Base-by-base conservation (phyloP, 1,140 invertebrate genomes). In the Venturia canescens region DNA sequence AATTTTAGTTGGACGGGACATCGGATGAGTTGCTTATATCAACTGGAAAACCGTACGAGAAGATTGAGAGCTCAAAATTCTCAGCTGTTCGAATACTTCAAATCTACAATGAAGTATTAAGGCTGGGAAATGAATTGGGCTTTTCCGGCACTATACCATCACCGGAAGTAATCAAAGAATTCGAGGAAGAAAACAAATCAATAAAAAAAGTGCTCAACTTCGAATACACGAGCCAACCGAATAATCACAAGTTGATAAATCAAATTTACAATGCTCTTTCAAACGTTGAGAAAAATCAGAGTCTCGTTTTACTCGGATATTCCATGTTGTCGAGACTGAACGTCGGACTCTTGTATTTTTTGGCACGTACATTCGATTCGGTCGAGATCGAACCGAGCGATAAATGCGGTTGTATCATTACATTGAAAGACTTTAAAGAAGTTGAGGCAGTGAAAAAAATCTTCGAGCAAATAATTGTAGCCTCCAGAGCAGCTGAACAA, bases 321-420 rank as follows among this genome's bases (percentile, higher is more conserved):
- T 86, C 87, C 69, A 86, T 93, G 23, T 66, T 93, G 11, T 90
- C 87, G 21, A 89, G 91, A 53, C 89, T 92, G 38, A 91, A 89
- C 81, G 84, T 92, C 44, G 91, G 90, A 18, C 79, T 92, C 26
- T 75, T 92, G 4, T 90, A 87, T 82, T 76, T 92, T 16, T 60
- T 93, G 3, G 81, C 84, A 26, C 86, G 86, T 74, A 80, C 84
- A 6, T 93, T 93, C 84, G 70, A 89, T 9, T 81, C 74, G n/a
- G 72, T 92, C 0, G 83, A 83, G 79, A 34, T 91, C 29, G n/a
- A 72, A 13, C 11, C 80, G 29, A 70, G 78, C 72, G 79, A 87
- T 26, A 63, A 86, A 29, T 26, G 89, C n/a, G 90, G 90, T 29
- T 89, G 83, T 66, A 69, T 86, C 29, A 86, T 92, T 23, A 87